phyloP scores from a whole-genome alignment of 2,797 vertebrate species.

The Danio albolineatus region DNA sequence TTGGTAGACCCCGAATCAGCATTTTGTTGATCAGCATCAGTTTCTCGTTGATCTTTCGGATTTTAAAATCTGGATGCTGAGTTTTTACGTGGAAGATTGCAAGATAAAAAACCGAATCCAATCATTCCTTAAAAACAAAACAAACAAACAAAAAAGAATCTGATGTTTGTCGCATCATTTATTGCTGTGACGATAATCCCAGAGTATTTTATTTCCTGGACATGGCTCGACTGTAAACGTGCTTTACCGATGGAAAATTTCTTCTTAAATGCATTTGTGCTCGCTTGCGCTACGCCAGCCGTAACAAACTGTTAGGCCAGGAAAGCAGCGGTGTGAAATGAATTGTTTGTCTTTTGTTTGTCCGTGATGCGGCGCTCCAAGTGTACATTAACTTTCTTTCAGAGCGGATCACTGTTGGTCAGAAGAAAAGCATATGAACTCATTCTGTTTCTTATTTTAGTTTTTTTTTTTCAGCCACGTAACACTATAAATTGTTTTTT shows the following conservation, averaged over 20 bases:
- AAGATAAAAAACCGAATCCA: conserved; percentile 12
- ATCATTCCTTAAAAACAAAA: conserved; percentile 32
- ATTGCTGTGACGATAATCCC: conserved; percentile 12
- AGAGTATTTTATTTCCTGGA: conserved; percentile 24
- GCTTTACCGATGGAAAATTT: conserved; percentile 25
- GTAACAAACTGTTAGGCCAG: conserved; percentile 18
- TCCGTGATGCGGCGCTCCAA: conserved; percentile 27
- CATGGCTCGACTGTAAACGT: conserved; percentile 30
- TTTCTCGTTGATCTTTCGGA: conserved; percentile 10
- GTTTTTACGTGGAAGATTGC: conserved; percentile 24
- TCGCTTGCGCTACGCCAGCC: conserved; percentile 26
- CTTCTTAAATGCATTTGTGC: conserved; percentile 37
- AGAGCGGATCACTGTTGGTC: background rate
- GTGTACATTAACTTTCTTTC: conserved; percentile 27
- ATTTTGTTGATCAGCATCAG: conserved; percentile 11
- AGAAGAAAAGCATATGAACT: conserved; percentile 20
- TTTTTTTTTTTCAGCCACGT: conserved; percentile 1
- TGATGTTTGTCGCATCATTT: background rate
- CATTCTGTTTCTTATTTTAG: conserved; percentile 15
- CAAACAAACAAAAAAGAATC: background rate
- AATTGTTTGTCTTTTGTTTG: conserved; percentile 13
- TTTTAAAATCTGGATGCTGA: conserved; percentile 17
- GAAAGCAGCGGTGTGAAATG: background rate
- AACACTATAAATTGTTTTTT: conserved; percentile 45
- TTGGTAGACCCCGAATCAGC: background rate